Base-by-base conservation (phyloP, 92 coral and sea anemone species). In the Micromussa lordhowensis region DNA sequence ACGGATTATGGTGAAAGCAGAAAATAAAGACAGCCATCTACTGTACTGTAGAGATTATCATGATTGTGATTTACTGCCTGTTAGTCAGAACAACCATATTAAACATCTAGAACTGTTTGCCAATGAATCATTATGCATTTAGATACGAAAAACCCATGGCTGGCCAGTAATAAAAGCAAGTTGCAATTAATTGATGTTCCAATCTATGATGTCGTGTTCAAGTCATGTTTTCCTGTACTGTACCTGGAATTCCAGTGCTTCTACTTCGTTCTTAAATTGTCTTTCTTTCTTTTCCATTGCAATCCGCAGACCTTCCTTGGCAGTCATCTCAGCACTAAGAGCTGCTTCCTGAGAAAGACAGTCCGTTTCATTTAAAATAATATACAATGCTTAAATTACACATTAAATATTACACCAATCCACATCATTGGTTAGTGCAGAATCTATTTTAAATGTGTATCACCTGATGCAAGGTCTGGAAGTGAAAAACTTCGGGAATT, bases 291-390 rank as follows among this genome's bases (percentile, higher is more conserved):
- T 97, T 88, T 97, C 99, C 89, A 97, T 76, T 9, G 96, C 95
- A 83, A 97, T 91, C 59, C 99, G 91, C 28, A 96, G 87, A 19
- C 93, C 98, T 91, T 97, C 99, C 88, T 97, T 97, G 18, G 99
- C 99, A 55, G 73, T 96, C 98, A 97, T 92, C 80, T 94, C 99
- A 35, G 96, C 94, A 86, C 99, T 97, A 77, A 97, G 95, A 38
- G 96, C 91, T 36, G 99, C 98, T 89, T 92, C 99, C 99, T 96
- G 82, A 18, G 14, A 54, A 55, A 73, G n/a, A 18, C 44, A 71
- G 28, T 8, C 15, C 1, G 19, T 18, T 73, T n/a, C 28, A 34
- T 18, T 71, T 19, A 34, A 35, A 31, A 36, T 29, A 35, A 32
- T 22, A 5, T 32, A 72, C 26, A n/a, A 0, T 63, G n/a, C n/a